Conservation (phyloP, 2,113 vertebrate genomes). For the Datnioides undecimradiatus region DNA sequence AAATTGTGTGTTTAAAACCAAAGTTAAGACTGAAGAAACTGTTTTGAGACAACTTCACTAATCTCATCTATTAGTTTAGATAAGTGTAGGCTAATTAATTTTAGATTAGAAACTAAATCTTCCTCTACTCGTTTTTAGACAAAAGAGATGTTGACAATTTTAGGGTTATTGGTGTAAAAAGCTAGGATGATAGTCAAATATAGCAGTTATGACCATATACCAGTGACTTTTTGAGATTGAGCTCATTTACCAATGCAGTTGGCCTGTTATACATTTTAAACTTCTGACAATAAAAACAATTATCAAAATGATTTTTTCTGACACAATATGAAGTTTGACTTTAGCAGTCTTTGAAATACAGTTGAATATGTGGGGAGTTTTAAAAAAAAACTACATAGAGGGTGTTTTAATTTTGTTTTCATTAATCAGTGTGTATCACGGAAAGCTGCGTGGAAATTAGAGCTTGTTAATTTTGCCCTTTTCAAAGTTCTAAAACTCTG, state of each 20-base stretch:
- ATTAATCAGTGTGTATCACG: constrained; percentile 11
- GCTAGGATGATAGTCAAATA: background rate
- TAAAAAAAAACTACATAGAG: background rate
- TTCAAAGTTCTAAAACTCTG: constrained; percentile 30
- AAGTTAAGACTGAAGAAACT: background rate
- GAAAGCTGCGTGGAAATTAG: constrained; percentile 40
- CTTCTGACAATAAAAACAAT: background rate
- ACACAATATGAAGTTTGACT: background rate
- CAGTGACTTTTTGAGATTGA: background rate
- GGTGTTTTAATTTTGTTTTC: constrained; percentile 25
- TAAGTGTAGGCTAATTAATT: too few species aligned
- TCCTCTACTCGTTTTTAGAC: background rate
- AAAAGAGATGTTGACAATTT: background rate
- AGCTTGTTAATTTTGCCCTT: constrained; percentile 45
- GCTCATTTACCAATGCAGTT: background rate
- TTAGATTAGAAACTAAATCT: too few species aligned
- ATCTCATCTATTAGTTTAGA: background rate
- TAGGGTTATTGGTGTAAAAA: background rate
- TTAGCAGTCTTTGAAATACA: background rate
- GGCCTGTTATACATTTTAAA: background rate
- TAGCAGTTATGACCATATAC: background rate
- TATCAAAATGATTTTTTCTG: background rate
- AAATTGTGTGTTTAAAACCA: background rate
- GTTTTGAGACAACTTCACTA: background rate
- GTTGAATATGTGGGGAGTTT: background rate